Base-by-base conservation (phyloP, 1,140 invertebrate genomes). In the Streblospio benedicti region DNA sequence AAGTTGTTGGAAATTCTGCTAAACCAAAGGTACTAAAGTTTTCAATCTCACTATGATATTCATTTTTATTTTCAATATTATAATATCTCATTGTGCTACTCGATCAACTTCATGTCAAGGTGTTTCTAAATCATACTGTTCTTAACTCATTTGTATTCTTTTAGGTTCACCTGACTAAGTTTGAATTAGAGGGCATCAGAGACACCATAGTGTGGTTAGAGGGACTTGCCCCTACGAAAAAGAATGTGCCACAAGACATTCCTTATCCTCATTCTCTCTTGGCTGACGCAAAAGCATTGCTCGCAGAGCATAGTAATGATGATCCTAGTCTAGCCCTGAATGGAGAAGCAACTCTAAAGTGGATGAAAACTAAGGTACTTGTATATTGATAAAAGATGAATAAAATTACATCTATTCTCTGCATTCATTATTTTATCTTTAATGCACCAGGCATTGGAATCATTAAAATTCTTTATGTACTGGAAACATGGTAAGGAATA, bases 221-320 rank as follows among this genome's bases (percentile, higher is more conserved):
- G 20, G 64, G 87, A 72, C 75, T 96, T 62, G 91, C 93, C 28
- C 84, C 86, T 0, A 87, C 86, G 25, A 92, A 93, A 68, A 93
- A 93, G 74, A 91, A 88, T 67, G 88, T 97, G 32, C 94, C 94
- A 14, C 91, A 92, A 68, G 79, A 97, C 27, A 85, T 98, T 23
- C 82, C 84, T 0, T 89, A 97, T 79, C 90, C 93, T 0, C 89
- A 94, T 33, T 86, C 86, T 0, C 77, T 97, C 4, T 88, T 98
- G 44, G 84, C 86, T 59, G 92, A 96, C 71, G 88, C 94, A 18
- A 73, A 74, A 67, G 87, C 86, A 49, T 71, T 97, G 43, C 88
- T 97, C 0, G 86, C 90, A 65, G 84, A 89, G 45, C 93, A 97
- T 73, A 81, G 88, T 47, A 86, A 89, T 69, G 93, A 97, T 76